Base-by-base conservation (phyloP, 2,113 vertebrate genomes). In the Mesembrinibis cayennensis region DNA sequence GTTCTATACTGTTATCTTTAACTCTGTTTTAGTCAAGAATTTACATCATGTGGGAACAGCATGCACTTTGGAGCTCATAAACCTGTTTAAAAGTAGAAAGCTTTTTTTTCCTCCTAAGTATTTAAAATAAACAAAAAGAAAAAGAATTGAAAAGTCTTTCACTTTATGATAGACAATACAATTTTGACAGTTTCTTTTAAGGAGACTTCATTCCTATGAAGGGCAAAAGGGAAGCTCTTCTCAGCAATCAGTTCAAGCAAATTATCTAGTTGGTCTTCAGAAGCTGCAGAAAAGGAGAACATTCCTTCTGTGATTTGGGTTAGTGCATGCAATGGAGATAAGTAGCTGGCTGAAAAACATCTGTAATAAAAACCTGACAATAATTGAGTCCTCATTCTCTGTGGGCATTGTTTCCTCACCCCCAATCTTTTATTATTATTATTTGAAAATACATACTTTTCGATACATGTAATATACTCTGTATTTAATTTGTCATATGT, bases 51-150 rank as follows among this genome's bases (percentile, higher is more conserved):
- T 89, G n/a, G n/a, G n/a, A 78, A 71, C 10, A 70, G 40, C 5
- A 5, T 53, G 27, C 16, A 18, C 69, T 82, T 82, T 86, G 9
- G n/a, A 45, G 13, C 25, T 83, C 81, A 56, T 23, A 83, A 58
- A 83, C 25, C 16, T 62, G 15, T 70, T 89, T 78, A 34, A 42
- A 83, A 89, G 6, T 22, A 65, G 38, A 66, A 45, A 52, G 4
- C 25, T 1, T 20, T 1, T 1, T 16, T 11, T 2, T 17, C 3
- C 2, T 13, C 7, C 3, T 2, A 20, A 42, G 8, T 65, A 55
- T 58, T 80, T 67, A 36, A 90, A 87, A 36, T 36, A 62, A 77
- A 50, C 38, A 53, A 80, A 58, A 71, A 47, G 17, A 27, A 29
- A 38, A 63, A 69, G 3, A 13, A 11, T 10, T 36, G 6, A 49